Evolutionary conservation across 2,797 vertebrate species (phyloP).

Genomic region (Catostomus latipinnis): DNA sequence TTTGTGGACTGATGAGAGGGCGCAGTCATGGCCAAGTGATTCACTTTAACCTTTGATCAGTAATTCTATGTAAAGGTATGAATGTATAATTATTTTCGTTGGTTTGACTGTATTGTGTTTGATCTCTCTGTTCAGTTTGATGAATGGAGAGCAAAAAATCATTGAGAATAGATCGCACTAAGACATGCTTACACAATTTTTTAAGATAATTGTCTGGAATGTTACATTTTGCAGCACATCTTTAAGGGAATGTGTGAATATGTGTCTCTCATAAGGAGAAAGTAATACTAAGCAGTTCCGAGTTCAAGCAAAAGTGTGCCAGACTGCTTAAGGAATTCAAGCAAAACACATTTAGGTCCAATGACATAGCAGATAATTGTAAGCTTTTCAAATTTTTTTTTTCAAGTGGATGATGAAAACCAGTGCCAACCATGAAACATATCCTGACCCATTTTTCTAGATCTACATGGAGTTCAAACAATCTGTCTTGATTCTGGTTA

Average conservation of each 20-base stretch:
- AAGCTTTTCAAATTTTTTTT: conserved; percentile 51
- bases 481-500: conserved; percentile 25
- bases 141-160: not conserved
- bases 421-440: conserved; percentile 51
- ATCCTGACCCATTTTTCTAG: conserved; percentile 42
- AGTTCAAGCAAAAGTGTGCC: conserved; percentile 37
- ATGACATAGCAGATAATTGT: conserved; percentile 55
- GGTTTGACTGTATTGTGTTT: conserved; percentile 1
- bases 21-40: conserved; percentile 52
- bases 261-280: conserved; percentile 20
- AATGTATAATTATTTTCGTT: not conserved
- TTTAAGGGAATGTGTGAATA: conserved; percentile 40
- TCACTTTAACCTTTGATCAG: conserved; percentile 55
- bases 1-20: conserved; percentile 56
- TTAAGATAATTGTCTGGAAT: conserved; percentile 27
- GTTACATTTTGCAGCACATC: conserved; percentile 36
- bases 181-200: not conserved
- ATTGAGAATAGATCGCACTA: not conserved
- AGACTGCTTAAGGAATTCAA: conserved; percentile 48
- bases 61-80: conserved; percentile 3
- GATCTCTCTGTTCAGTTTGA: not conserved
- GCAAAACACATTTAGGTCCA: conserved; percentile 55
- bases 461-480: conserved; percentile 31
- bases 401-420: conserved; percentile 58
- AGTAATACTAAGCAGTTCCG: conserved; percentile 32